Percentiles rank a stretch among this genome's conserved stretches.
These are phyloP conservation scores for Colinus virginianus DNA, from an alignment of 2,113 vertebrate genomes.

Conservation along the genomic window DNA sequence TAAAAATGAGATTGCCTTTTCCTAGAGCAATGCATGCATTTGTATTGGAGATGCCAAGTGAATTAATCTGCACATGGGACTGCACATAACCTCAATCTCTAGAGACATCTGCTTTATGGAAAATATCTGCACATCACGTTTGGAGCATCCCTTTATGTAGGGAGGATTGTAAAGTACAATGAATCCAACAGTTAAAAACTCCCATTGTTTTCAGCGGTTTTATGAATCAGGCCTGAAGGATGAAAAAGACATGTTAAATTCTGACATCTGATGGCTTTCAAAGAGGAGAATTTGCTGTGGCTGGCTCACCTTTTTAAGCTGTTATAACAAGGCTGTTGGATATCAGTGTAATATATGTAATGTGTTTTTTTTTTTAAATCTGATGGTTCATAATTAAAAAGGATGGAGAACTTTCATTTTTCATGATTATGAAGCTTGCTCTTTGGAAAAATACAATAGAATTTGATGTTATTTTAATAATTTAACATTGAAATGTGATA, in stretches of 20 bases:
- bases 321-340: neutral
- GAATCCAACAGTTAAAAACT: neutral
- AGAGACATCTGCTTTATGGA: neutral
- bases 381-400: neutral
- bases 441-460: neutral
- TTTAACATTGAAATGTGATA: neutral
- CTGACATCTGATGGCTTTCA: neutral
- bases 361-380: accelerated
- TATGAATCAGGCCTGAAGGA: neutral
- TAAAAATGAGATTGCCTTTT: neutral
- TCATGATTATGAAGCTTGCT: neutral
- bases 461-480: neutral
- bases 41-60: neutral
- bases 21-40: neutral
- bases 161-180: neutral
- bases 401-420: neutral
- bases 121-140: too few species aligned
- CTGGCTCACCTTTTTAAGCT: neutral
- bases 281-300: neutral
- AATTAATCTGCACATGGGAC: neutral
- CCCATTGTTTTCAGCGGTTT: neutral
- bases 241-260: neutral
- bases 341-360: neutral
- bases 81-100: neutral
- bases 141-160: neutral